Percentiles rank a stretch among this genome's conserved stretches.
phyloP scores from a whole-genome alignment of 2,113 vertebrate genomes.

The Anolis carolinensis region DNA sequence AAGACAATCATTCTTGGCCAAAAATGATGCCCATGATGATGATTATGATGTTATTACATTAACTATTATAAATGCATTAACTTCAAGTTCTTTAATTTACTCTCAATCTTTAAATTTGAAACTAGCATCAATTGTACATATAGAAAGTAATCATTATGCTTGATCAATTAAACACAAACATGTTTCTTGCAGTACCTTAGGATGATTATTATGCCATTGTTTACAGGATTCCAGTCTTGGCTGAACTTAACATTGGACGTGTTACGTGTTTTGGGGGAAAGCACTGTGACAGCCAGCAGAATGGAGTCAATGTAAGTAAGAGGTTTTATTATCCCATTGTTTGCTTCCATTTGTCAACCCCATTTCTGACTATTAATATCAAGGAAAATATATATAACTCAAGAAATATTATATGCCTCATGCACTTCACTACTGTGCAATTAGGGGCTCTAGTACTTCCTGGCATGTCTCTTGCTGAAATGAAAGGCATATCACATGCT shows the following conservation, averaged over 20 bases:
- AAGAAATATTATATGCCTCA: neutral
- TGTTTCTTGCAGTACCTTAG: neutral
- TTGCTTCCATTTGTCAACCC: conserved; percentile 1
- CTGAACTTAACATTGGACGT: fast-evolving
- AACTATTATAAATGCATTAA: neutral
- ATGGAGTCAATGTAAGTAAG: conserved; percentile 23
- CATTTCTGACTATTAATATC: conserved; percentile 15
- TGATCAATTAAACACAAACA: conserved; percentile 11
- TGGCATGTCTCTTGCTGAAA: conserved; percentile 22
- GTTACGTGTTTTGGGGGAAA: neutral
- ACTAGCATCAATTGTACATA: neutral
- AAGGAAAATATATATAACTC: conserved; percentile 26
- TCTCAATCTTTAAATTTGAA: neutral
- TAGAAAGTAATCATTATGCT: neutral
- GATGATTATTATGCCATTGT: neutral
- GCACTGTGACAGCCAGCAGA: conserved; percentile 9
- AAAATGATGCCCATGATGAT: too few relatives aligned
- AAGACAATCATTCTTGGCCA: too few relatives aligned
- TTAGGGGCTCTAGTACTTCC: conserved; percentile 8
- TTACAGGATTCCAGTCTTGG: neutral
- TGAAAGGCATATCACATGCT: conserved; percentile 56
- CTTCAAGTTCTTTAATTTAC: neutral
- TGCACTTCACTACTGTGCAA: neutral
- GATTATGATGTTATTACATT: neutral
- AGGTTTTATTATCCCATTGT: conserved; percentile 25